phyloP scores from a whole-genome alignment of 2,113 vertebrate species.

The Microcebus tavaratra region DNA sequence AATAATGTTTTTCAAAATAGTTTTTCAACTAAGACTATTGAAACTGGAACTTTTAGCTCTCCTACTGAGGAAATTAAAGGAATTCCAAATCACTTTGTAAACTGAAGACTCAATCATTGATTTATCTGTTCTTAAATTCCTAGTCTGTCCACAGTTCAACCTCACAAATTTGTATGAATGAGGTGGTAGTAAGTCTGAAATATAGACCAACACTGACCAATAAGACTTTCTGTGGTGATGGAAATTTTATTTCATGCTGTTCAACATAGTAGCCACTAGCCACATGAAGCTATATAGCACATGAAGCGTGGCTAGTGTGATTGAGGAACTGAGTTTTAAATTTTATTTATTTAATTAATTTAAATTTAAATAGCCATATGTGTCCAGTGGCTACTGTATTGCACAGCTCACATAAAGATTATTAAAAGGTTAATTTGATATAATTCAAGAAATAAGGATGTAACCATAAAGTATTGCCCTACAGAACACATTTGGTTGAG shows the following conservation, averaged over 20 bases:
- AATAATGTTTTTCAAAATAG: neutral
- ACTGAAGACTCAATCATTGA: neutral
- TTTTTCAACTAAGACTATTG: neutral
- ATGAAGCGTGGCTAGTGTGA: slow-evolving; percentile 5
- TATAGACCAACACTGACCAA: neutral
- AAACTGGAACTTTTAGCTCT: neutral
- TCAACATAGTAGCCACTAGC: neutral
- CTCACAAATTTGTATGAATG: neutral
- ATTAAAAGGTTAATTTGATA: neutral
- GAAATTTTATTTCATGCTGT: neutral
- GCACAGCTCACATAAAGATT: neutral
- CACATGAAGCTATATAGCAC: neutral
- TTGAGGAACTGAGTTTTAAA: neutral
- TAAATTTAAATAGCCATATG: slow-evolving; percentile 9
- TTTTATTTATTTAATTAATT: slow-evolving; percentile 37
- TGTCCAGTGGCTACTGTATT: neutral
- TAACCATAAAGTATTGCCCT: neutral
- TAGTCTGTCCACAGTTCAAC: neutral
- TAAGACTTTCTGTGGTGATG: neutral
- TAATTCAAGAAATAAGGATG: neutral
- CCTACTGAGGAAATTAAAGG: neutral
- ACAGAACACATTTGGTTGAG: neutral
- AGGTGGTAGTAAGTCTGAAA: neutral
- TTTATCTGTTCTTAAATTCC: neutral
- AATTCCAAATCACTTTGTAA: slow-evolving; percentile 1